Percentiles rank a stretch among this genome's conserved stretches.
phyloP scores from a whole-genome alignment of 2,113 vertebrate species.

The Pseudorectes ferrugineus region DNA sequence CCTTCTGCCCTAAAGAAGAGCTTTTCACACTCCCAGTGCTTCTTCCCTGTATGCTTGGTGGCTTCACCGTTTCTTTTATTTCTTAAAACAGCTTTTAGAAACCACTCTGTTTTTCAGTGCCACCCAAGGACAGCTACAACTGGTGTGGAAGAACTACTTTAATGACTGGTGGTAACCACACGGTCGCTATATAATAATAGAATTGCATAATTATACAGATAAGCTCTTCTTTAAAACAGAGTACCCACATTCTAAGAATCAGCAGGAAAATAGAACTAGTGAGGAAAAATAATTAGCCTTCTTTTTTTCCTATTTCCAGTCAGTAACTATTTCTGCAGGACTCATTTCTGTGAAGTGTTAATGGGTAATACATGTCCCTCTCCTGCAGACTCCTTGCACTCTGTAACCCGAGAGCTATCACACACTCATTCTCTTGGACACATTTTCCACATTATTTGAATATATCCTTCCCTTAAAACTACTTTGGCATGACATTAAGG shows the following conservation, averaged over 20 bases:
- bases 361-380: not conserved
- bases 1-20: not conserved
- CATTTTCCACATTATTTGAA: conserved; percentile 29
- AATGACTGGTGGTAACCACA: not conserved
- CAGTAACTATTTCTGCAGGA: not conserved
- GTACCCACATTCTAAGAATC: not conserved
- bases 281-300: not conserved
- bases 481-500: conserved; percentile 39
- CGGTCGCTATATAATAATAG: accelerated
- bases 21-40: not conserved
- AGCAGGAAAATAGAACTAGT: not conserved
- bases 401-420: not conserved
- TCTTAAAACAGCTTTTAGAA: not conserved
- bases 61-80: not conserved
- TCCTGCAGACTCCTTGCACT: not conserved
- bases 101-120: not conserved
- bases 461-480: conserved; percentile 14
- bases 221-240: not conserved
- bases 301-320: not conserved
- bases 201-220: not conserved
- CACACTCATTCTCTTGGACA: not conserved
- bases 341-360: not conserved
- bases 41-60: not conserved
- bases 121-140: not conserved
- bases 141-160: not conserved